Conservation (phyloP, 2,113 vertebrate genomes). For the Oenanthe oenanthe region DNA sequence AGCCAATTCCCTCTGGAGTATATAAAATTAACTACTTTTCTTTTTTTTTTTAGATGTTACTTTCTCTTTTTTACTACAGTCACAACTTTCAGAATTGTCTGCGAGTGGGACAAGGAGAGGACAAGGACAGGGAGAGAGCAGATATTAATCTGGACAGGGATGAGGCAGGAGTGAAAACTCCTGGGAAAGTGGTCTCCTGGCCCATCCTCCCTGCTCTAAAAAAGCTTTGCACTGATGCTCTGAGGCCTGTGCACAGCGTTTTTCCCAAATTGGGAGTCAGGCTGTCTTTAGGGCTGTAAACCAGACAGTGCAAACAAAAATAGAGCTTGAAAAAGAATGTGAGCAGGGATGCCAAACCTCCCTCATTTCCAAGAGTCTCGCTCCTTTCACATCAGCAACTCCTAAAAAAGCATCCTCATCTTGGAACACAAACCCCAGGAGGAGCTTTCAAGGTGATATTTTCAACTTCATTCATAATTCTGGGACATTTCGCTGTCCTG, state of each 20-base stretch:
- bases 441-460: neutral
- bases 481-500: neutral
- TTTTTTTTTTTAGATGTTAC: neutral
- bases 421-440: neutral
- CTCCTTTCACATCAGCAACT: neutral
- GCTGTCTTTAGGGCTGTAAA: slow-evolving; percentile 36
- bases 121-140: neutral
- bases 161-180: neutral
- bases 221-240: neutral
- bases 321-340: slow-evolving; percentile 51
- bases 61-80: neutral
- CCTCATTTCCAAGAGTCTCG: neutral
- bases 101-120: neutral
- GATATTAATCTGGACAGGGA: neutral
- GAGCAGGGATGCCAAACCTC: slow-evolving; percentile 28
- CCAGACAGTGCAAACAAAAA: slow-evolving; percentile 59
- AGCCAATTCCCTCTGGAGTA: slow-evolving; percentile 32
- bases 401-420: neutral
- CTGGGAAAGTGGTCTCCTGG: neutral
- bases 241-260: neutral
- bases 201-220: neutral
- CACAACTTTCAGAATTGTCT: neutral
- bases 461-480: slow-evolving; percentile 21
- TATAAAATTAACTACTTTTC: neutral
- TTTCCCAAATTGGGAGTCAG: slow-evolving; percentile 58